phyloP scores from a whole-genome alignment of 2,888 invertebrate genomes.

The Drosophila nr. fundita region DNA sequence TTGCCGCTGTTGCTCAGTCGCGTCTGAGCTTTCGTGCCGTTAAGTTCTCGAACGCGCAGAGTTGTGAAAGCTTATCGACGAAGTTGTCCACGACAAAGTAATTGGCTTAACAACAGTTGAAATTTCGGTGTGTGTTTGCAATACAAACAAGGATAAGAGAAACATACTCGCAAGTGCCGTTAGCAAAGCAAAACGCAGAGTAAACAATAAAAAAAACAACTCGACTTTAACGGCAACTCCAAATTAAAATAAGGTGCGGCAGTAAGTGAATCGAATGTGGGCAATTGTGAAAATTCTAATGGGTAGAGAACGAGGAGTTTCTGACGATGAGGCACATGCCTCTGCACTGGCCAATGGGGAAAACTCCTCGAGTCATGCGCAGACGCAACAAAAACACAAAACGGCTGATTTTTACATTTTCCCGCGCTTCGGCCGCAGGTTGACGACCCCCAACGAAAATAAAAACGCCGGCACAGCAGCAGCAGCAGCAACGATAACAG shows the following conservation, averaged over 20 bases:
- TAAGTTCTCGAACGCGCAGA: conserved; percentile 55
- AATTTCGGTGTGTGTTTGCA: conserved; percentile 40
- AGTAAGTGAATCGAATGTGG: conserved; percentile 40
- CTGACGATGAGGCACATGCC: conserved; percentile 30
- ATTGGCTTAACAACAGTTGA: conserved; percentile 66
- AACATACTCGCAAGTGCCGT: conserved; percentile 17
- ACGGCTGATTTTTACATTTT: conserved; percentile 78
- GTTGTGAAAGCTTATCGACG: conserved; percentile 9
- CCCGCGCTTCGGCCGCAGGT: conserved; percentile 73
- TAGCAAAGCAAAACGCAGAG: conserved; percentile 17
- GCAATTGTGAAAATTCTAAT: conserved; percentile 37
- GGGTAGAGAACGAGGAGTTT: conserved; percentile 38
- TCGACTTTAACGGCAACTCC: conserved; percentile 10
- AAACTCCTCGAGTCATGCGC: conserved; percentile 58
- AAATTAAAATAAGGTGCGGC: conserved; percentile 57
- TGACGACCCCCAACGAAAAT: conserved; percentile 73
- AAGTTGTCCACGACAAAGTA: conserved; percentile 47
- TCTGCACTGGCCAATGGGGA: conserved; percentile 44
- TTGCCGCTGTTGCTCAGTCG: conserved; percentile 54
- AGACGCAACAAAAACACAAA: conserved; percentile 72
- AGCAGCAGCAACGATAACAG: conserved; percentile 21
- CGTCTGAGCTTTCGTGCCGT: conserved; percentile 68
- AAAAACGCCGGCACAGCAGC: conserved; percentile 52
- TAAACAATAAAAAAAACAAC: not conserved
- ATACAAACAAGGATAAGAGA: conserved; percentile 15